Percentiles rank a stretch among this genome's conserved stretches.
These are phyloP conservation scores for Periophthalmus magnuspinnatus DNA, from an alignment of 2,797 vertebrate species.

Conservation along the genomic window DNA sequence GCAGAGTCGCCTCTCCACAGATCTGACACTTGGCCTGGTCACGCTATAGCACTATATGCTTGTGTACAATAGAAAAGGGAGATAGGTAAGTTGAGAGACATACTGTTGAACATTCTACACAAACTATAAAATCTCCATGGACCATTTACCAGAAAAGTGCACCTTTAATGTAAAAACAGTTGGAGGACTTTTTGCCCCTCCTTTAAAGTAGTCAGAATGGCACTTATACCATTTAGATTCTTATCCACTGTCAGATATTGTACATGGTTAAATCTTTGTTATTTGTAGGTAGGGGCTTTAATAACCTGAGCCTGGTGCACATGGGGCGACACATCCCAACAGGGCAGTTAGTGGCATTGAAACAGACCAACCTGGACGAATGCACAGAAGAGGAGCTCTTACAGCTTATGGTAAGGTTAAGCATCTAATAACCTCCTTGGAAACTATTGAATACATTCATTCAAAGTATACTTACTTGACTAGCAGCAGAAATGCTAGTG, in stretches of 20 bases:
- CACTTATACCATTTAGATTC: no score
- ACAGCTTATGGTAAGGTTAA: constrained; percentile 85
- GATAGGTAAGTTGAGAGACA: no score
- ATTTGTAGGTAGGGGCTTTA: constrained; percentile 86
- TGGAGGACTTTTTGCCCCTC: no score
- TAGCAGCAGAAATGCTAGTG: not conserved
- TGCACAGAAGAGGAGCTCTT: constrained; percentile 92
- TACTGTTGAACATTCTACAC: no score
- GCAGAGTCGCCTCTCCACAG: no score
- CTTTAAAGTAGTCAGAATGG: no score
- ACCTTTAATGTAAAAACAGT: no score
- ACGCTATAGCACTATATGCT: no score
- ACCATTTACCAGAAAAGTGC: no score
- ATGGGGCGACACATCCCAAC: constrained; percentile 90
- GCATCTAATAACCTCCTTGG: not conserved
- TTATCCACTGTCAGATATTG: not conserved
- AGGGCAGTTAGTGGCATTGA: constrained; percentile 86
- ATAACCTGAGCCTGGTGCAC: constrained; percentile 89
- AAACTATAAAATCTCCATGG: no score
- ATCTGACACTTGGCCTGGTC: no score
- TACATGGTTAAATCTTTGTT: not conserved
- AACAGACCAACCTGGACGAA: constrained; percentile 92
- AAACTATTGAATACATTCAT: not conserved
- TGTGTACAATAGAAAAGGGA: no score
- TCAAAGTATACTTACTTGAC: not conserved